Evolutionary conservation across 2,113 vertebrate species (phyloP).

Genomic region (Uria aalge): DNA sequence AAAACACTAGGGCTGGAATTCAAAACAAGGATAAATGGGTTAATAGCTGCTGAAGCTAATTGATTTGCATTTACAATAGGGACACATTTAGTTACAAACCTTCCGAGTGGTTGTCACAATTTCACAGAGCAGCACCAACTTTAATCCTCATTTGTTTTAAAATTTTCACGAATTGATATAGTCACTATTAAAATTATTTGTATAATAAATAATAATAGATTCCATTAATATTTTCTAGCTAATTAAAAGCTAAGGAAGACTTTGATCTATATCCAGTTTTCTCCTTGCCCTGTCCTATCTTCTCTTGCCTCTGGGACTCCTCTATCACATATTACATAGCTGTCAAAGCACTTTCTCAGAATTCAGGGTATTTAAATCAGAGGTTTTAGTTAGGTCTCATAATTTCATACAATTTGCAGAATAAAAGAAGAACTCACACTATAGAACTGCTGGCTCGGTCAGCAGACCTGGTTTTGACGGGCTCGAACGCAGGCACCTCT

Average conservation of each 20-base stretch:
- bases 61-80: background rate
- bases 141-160: background rate
- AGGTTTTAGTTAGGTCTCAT: background rate
- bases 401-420: background rate
- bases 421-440: background rate
- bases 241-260: background rate
- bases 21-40: background rate
- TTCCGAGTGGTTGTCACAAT: background rate
- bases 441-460: background rate
- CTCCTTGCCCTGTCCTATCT: background rate
- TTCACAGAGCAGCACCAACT: background rate
- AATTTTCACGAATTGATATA: background rate
- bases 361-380: background rate
- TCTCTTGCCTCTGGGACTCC: background rate
- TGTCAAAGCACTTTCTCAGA: background rate
- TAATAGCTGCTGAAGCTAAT: background rate
- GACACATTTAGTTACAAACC: background rate
- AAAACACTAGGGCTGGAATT: background rate
- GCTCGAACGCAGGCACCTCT: fast-evolving
- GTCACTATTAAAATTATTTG: background rate
- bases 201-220: background rate
- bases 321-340: background rate
- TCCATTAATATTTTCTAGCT: background rate
- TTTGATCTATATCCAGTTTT: background rate
- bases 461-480: background rate